Evolutionary conservation across 2,113 vertebrate genomes (phyloP).

Genomic region (Acrocephalus arundinaceus): DNA sequence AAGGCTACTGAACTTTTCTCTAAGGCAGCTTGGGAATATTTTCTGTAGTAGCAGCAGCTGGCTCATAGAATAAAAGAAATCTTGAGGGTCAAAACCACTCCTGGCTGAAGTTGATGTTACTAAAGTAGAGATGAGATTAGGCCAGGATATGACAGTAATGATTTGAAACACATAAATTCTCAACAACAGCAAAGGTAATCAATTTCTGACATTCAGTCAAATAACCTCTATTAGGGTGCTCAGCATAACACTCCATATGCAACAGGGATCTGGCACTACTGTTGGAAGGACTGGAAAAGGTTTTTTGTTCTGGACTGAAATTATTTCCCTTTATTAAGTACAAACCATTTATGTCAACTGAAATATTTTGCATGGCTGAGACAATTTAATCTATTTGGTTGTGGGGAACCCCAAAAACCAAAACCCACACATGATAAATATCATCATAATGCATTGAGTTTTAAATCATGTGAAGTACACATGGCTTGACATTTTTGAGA

Average conservation of each 20-base stretch:
- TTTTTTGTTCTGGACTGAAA: not conserved
- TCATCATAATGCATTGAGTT: not conserved
- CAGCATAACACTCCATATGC: not conserved
- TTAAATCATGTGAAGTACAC: not conserved
- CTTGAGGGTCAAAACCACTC: not conserved
- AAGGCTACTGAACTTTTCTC: not conserved
- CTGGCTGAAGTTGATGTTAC: not conserved
- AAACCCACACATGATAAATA: not conserved
- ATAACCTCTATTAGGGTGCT: not conserved
- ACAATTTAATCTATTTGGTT: not conserved
- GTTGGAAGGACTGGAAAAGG: not conserved
- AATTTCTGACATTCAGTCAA: not conserved
- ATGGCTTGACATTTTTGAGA: not conserved
- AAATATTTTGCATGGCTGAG: not conserved
- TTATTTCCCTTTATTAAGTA: not conserved
- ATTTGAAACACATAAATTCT: not conserved
- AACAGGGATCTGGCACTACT: not conserved
- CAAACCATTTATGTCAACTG: not conserved
- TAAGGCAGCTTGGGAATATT: not conserved
- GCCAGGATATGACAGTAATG: not conserved
- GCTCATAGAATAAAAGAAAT: not conserved
- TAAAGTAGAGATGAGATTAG: not conserved
- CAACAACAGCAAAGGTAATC: not conserved
- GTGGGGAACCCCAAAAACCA: not conserved
- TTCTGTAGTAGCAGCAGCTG: not conserved